phyloP scores from a whole-genome alignment of 2,888 invertebrate genomes.

The Crepidodera aurea region DNA sequence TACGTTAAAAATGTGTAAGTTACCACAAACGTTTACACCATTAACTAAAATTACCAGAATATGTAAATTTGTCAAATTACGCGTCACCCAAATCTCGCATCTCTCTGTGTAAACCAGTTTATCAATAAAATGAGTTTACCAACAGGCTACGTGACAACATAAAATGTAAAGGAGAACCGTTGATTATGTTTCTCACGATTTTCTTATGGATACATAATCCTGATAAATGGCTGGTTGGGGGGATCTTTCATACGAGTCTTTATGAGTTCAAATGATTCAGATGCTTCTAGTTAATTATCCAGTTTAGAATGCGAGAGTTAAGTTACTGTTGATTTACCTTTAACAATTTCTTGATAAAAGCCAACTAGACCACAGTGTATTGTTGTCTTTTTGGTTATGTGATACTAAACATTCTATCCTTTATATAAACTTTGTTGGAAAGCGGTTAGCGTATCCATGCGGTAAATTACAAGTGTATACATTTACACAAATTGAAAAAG shows the following conservation, averaged over 20 bases:
- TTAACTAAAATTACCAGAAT: not conserved
- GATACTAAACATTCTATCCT: not conserved
- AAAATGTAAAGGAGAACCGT: constrained; percentile 18
- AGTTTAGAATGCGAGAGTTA: constrained; percentile 5
- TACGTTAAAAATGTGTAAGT: too few relatives aligned
- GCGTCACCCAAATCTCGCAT: not conserved
- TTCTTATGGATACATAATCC: constrained; percentile 41
- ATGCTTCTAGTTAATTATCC: constrained; percentile 21
- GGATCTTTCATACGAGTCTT: constrained; percentile 19
- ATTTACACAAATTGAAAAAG: too few relatives aligned
- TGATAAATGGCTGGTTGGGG: constrained; percentile 41
- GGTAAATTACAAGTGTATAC: too few relatives aligned
- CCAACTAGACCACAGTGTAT: not conserved
- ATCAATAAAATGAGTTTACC: constrained; percentile 10
- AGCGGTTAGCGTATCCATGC: too few relatives aligned
- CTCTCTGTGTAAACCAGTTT: constrained; percentile 15
- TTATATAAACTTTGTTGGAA: too few relatives aligned
- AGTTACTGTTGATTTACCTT: constrained; percentile 4
- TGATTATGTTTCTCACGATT: constrained; percentile 33
- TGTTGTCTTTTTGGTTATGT: not conserved
- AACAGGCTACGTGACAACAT: constrained; percentile 16
- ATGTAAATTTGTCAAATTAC: not conserved
- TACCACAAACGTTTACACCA: too few relatives aligned
- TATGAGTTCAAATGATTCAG: constrained; percentile 30
- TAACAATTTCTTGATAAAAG: not conserved